Conservation (phyloP, 2,888 invertebrate genomes). For the Rhamphomyia laevipes region DNA sequence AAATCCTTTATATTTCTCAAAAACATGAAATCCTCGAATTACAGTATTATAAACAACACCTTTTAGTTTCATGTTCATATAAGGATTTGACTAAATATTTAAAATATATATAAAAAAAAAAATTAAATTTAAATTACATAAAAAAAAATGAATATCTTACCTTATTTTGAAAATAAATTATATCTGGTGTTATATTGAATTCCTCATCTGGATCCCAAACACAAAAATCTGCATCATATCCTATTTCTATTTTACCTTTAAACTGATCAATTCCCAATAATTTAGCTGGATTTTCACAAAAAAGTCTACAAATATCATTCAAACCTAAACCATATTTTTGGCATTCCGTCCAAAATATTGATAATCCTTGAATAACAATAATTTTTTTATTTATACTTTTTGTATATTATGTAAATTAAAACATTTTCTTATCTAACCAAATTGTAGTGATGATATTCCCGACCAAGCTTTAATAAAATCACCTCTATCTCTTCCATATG, state of each 20-base stretch:
- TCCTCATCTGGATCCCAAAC: slow-evolving; percentile 55
- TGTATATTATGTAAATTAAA: not conserved
- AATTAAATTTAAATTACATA: slow-evolving; percentile 10
- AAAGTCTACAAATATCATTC: slow-evolving; percentile 44
- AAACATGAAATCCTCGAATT: slow-evolving; percentile 52
- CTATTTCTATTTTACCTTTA: slow-evolving; percentile 50
- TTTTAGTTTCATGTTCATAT: slow-evolving; percentile 45
- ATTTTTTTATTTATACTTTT: not conserved
- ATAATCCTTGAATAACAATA: slow-evolving; percentile 39
- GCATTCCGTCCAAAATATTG: slow-evolving; percentile 57
- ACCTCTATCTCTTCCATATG: slow-evolving; percentile 37
- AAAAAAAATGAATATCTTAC: slow-evolving; percentile 28
- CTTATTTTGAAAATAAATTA: slow-evolving; percentile 57
- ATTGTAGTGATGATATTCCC: slow-evolving; percentile 60
- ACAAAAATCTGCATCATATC: slow-evolving; percentile 60
- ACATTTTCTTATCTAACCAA: too few relatives aligned
- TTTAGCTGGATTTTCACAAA: slow-evolving; percentile 49
- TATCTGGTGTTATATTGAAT: slow-evolving; percentile 44
- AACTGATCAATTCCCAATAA: slow-evolving; percentile 47
- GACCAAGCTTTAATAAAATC: slow-evolving; percentile 62
- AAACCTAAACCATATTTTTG: slow-evolving; percentile 42
- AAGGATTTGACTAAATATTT: slow-evolving; percentile 49
- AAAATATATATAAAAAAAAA: not conserved
- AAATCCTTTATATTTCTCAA: slow-evolving; percentile 34
- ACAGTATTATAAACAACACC: slow-evolving; percentile 54